Conservation (phyloP, 2,113 vertebrate species). For the Microcebus ravelobensis region DNA sequence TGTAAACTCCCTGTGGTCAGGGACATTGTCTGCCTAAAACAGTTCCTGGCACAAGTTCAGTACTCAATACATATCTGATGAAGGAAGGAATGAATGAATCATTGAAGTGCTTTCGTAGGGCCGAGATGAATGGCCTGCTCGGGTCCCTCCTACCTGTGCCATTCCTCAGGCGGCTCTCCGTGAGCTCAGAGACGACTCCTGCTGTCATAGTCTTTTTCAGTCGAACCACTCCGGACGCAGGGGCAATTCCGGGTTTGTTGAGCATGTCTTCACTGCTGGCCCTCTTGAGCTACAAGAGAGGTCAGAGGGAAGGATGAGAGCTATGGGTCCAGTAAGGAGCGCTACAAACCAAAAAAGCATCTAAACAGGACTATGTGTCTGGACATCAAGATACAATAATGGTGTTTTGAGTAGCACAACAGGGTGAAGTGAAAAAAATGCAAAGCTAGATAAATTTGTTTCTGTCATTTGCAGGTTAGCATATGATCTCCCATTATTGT, state of each 20-base stretch:
- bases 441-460: background rate
- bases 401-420: accelerated
- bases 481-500: background rate
- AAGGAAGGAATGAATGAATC: background rate
- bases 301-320: background rate
- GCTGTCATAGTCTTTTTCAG: conserved; percentile 95
- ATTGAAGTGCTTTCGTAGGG: accelerated
- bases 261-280: conserved; percentile 96
- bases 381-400: accelerated
- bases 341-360: too few species aligned
- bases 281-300: conserved; percentile 90
- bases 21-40: background rate
- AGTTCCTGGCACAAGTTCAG: background rate
- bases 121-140: background rate
- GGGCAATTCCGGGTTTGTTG: conserved; percentile 87
- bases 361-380: background rate
- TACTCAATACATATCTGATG: background rate
- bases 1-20: background rate
- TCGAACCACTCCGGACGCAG: conserved; percentile 83
- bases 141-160: conserved; percentile 84
- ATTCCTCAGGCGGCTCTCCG: conserved; percentile 89
- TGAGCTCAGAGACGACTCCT: conserved; percentile 93
- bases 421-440: accelerated
- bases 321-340: background rate
- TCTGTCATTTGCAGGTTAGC: background rate